These are phyloP conservation scores for Agelastica alni DNA, from an alignment of 2,888 invertebrate species.

Conservation along the genomic window DNA sequence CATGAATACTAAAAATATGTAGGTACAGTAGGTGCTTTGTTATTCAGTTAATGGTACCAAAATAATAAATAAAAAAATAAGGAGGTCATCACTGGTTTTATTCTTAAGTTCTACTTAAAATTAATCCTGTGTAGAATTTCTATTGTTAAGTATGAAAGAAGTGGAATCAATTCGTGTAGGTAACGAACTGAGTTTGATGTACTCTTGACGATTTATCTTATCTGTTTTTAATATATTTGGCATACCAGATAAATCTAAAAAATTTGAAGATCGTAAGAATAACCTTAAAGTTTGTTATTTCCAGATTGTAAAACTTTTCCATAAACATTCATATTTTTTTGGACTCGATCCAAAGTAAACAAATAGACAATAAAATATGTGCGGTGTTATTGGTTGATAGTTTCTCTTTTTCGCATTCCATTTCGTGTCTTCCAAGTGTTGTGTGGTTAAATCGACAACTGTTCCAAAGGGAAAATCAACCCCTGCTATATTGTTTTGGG, in stretches of 20 bases:
- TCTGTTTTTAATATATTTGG: too few species aligned
- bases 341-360: conserved; percentile 17
- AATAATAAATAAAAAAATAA: too few species aligned
- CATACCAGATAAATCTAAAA: conserved; percentile 8
- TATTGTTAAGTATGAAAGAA: too few species aligned
- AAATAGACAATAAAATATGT: conserved; percentile 18
- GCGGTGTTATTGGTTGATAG: conserved; percentile 12
- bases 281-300: conserved; percentile 9
- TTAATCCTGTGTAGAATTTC: too few species aligned
- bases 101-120: too few species aligned
- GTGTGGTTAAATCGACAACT: conserved; percentile 16
- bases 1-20: too few species aligned
- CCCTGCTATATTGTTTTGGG: conserved; percentile 17
- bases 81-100: too few species aligned
- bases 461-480: conserved; percentile 15
- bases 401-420: conserved; percentile 11
- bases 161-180: too few species aligned
- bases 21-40: too few species aligned
- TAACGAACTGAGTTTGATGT: too few species aligned
- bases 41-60: too few species aligned
- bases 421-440: conserved; percentile 8
- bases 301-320: conserved; percentile 12
- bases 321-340: conserved; percentile 18
- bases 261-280: conserved; percentile 3
- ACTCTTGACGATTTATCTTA: too few species aligned